These are phyloP conservation scores for Nothobranchius kuhntae DNA, from an alignment of 2,113 vertebrate species.

Conservation along the genomic window DNA sequence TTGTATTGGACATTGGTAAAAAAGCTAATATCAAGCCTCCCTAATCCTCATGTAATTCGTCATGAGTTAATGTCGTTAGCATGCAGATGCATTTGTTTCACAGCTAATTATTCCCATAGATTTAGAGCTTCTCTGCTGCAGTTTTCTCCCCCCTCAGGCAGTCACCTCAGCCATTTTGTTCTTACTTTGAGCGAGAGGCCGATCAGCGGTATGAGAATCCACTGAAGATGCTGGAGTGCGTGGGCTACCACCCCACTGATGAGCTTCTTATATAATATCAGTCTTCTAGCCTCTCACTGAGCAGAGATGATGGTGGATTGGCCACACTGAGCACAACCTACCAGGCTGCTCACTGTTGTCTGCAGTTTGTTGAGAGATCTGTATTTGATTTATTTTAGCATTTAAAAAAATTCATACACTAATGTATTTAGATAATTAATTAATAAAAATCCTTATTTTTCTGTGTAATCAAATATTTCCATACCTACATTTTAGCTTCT, in stretches of 20 bases:
- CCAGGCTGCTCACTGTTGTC: neutral
- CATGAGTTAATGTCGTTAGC: constrained; percentile 22
- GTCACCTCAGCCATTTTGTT: constrained; percentile 74
- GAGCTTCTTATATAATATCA: constrained; percentile 75
- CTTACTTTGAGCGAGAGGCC: constrained; percentile 59
- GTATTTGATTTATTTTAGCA: too few relatives aligned
- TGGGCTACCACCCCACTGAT: constrained; percentile 77
- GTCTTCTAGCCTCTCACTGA: constrained; percentile 52
- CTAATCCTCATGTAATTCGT: neutral
- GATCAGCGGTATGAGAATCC: constrained; percentile 60
- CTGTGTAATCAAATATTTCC: neutral
- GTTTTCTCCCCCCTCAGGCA: constrained; percentile 15
- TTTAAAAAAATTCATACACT: too few relatives aligned
- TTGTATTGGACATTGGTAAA: too few relatives aligned
- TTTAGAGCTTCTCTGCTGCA: constrained; percentile 33
- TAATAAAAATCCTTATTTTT: neutral
- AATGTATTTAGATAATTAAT: neutral
- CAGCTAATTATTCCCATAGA: constrained; percentile 53
- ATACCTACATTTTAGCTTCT: constrained; percentile 7
- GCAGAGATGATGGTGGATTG: constrained; percentile 41
- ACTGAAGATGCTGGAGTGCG: constrained; percentile 67
- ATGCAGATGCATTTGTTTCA: constrained; percentile 16
- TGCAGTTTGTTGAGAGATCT: too few relatives aligned
- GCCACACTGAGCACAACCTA: constrained; percentile 38
- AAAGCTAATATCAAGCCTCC: neutral